These are phyloP conservation scores for Pterocles gutturalis DNA, from an alignment of 2,113 vertebrate genomes.

Conservation along the genomic window DNA sequence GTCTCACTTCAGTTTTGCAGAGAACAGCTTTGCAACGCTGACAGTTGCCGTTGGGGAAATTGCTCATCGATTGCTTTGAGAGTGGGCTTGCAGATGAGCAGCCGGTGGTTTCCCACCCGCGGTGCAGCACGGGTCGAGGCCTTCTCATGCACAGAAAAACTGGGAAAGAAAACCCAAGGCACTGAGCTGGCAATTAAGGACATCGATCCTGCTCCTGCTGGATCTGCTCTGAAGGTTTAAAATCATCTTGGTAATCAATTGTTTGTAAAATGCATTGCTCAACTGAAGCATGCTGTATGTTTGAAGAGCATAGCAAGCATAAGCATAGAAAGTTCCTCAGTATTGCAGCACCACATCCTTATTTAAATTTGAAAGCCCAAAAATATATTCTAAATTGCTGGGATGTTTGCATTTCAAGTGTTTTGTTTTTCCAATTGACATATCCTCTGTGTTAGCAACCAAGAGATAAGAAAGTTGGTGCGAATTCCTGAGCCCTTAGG, in stretches of 20 bases:
- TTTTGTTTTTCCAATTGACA: neutral
- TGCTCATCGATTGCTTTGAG: too few relatives aligned
- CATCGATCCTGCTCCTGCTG: neutral
- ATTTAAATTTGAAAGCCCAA: neutral
- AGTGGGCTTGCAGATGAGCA: too few relatives aligned
- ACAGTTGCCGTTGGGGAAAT: too few relatives aligned
- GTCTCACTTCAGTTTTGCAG: neutral
- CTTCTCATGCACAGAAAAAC: fast-evolving
- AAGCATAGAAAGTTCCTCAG: neutral
- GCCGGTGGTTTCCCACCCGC: neutral
- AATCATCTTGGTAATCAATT: neutral
- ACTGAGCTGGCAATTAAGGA: neutral
- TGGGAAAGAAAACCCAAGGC: neutral
- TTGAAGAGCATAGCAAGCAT: neutral
- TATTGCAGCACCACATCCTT: neutral
- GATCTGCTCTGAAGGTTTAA: neutral
- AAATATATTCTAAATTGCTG: neutral
- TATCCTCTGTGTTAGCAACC: neutral
- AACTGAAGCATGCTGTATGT: fast-evolving
- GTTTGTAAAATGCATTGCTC: neutral
- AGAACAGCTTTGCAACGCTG: neutral
- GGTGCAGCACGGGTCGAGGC: fast-evolving
- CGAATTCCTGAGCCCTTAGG: neutral
- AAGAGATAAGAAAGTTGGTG: neutral
- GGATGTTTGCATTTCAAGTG: neutral